Evolutionary conservation across 1,140 invertebrate genomes (phyloP).

Genomic region (Dolichoris vasculosae): DNA sequence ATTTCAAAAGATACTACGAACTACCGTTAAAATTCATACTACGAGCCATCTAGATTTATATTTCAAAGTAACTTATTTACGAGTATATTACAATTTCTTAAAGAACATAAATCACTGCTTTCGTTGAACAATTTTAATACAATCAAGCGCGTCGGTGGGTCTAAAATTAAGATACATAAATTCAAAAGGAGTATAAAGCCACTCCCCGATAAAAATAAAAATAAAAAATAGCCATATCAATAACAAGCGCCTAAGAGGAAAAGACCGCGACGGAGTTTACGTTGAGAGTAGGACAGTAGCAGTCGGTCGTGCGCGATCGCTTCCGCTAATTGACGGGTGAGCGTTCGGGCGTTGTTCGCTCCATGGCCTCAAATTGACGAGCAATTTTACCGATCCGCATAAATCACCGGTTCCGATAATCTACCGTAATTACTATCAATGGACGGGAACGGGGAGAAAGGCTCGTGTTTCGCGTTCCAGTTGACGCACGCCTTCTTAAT

Average conservation of each 20-base stretch:
- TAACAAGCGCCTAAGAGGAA: background rate
- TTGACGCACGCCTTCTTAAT: background rate
- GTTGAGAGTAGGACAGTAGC: conserved; percentile 32
- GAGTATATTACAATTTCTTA: background rate
- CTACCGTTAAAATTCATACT: background rate
- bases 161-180: conserved; percentile 9
- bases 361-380: conserved; percentile 37
- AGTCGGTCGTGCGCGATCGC: background rate
- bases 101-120: background rate
- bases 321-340: conserved; percentile 35
- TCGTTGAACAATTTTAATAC: conserved; percentile 21
- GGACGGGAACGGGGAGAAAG: background rate
- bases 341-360: background rate
- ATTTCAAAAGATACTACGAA: background rate
- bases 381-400: conserved; percentile 41
- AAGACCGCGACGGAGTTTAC: background rate
- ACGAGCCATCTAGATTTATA: background rate
- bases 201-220: conserved; percentile 7
- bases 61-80: conserved; percentile 7
- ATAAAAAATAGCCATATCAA: background rate
- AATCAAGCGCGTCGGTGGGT: background rate
- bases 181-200: background rate
- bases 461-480: background rate
- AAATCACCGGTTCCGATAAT: conserved; percentile 45
- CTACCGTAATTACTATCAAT: conserved; percentile 42